A percentile compares a stretch with the other conserved stretches of the same genome.
phyloP scores from a whole-genome alignment of 2,888 invertebrate genomes.

The Cactoblastis cactorum region DNA sequence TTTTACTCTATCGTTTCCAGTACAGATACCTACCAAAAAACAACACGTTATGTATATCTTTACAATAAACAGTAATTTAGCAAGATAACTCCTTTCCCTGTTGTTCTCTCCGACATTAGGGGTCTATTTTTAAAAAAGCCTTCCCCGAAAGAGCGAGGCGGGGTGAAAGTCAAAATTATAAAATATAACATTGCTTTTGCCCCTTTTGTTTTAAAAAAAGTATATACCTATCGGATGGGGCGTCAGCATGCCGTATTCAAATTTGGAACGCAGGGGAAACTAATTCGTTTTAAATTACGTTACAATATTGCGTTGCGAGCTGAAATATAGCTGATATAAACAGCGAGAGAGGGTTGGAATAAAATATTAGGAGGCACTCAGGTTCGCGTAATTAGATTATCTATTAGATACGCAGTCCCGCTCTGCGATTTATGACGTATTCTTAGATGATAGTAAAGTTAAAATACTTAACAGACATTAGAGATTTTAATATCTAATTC shows the following conservation, averaged over 20 bases:
- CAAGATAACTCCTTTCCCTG: conserved; percentile 53
- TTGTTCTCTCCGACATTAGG: conserved; percentile 60
- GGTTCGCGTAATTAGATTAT: conserved; percentile 50
- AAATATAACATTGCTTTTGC: conserved; percentile 37
- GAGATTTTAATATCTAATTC: not conserved
- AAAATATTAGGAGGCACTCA: conserved; percentile 52
- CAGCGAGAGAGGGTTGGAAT: conserved; percentile 62
- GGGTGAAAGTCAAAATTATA: conserved; percentile 39
- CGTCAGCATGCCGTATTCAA: conserved; percentile 71
- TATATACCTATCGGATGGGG: conserved; percentile 57
- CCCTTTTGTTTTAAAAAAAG: conserved; percentile 72
- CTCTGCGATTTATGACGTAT: conserved; percentile 27
- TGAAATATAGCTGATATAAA: conserved; percentile 72
- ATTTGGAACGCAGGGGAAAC: conserved; percentile 71
- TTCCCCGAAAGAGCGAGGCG: conserved; percentile 31
- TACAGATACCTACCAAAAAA: conserved; percentile 29
- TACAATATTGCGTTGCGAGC: conserved; percentile 72
- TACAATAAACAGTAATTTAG: conserved; percentile 45
- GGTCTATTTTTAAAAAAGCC: conserved; percentile 51
- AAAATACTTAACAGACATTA: not conserved
- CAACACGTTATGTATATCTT: conserved; percentile 34
- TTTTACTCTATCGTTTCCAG: conserved; percentile 13
- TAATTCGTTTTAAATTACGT: conserved; percentile 79
- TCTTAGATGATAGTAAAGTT: conserved; percentile 1
- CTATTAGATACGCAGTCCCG: conserved; percentile 41